Evolutionary conservation across 1,140 invertebrate species (phyloP).

Genomic region (Philaenus spumarius): DNA sequence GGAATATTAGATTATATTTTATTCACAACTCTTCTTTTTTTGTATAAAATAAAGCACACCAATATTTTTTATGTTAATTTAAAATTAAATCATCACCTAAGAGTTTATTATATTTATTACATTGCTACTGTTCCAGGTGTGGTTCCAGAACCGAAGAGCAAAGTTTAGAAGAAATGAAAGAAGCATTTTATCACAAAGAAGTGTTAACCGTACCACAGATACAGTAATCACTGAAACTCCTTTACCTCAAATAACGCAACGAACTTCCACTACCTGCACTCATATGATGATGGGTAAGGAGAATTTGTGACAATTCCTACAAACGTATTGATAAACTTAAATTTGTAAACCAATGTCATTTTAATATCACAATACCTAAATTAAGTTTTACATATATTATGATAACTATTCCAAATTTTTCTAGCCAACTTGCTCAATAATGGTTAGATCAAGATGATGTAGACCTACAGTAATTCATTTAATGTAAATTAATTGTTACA

Average conservation of each 20-base stretch:
- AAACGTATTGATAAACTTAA: not conserved
- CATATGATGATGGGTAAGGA: not conserved
- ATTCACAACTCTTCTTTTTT: too few relatives aligned
- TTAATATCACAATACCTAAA: not conserved
- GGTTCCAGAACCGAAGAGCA: slow-evolving; percentile 93
- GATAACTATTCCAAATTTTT: too few relatives aligned
- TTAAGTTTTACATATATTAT: not conserved
- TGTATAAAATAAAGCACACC: too few relatives aligned
- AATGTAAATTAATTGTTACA: too few relatives aligned
- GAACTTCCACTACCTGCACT: not conserved
- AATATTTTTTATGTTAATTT: too few relatives aligned
- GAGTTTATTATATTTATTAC: too few relatives aligned
- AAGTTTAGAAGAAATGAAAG: slow-evolving; percentile 89
- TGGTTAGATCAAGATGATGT: too few relatives aligned
- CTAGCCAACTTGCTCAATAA: too few relatives aligned
- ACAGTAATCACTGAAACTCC: not conserved
- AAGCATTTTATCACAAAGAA: slow-evolving; percentile 34
- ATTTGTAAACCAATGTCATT: not conserved
- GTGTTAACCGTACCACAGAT: not conserved
- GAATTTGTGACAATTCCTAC: not conserved
- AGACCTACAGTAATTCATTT: too few relatives aligned
- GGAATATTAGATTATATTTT: too few relatives aligned
- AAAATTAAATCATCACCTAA: too few relatives aligned
- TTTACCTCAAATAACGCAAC: slow-evolving; percentile 19
- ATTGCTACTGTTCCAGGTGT: slow-evolving; percentile 59